Percentiles rank a stretch among this genome's conserved stretches.
Conservation (phyloP, 2,797 vertebrate species). For the Acropternis orthonyx region DNA sequence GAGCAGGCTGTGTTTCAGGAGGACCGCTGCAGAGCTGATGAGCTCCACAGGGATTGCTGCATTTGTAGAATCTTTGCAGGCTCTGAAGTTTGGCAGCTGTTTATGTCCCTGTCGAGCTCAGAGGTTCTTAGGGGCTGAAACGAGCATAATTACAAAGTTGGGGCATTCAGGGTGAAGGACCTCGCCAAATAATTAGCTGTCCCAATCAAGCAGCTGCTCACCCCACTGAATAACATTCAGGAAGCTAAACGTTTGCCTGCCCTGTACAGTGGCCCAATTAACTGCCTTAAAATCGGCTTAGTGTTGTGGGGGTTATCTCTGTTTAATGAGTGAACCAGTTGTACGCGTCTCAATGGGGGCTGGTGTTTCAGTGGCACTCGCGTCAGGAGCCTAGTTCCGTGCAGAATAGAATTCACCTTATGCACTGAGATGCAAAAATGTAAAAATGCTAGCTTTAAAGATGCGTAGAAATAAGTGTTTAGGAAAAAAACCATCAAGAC, state of each 20-base stretch:
- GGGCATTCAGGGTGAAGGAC: not conserved
- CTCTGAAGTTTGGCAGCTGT: slow-evolving; percentile 11
- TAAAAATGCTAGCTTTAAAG: not conserved
- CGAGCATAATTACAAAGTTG: not conserved
- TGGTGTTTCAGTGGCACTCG: not conserved
- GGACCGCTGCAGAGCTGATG: not conserved
- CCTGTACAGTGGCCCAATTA: slow-evolving; percentile 29
- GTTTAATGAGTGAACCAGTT: not conserved
- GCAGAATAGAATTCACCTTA: not conserved
- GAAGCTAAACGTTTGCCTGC: not conserved
- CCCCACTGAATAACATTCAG: not conserved
- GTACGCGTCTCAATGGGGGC: not conserved
- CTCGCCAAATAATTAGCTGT: slow-evolving; percentile 39
- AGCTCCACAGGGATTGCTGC: not conserved
- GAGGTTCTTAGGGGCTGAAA: slow-evolving; percentile 5
- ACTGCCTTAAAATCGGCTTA: not conserved
- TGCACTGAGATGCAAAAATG: not conserved
- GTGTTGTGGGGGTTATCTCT: not conserved
- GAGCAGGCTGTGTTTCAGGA: not conserved
- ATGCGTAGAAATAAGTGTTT: not conserved
- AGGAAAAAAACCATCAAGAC: not conserved
- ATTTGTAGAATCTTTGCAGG: not conserved
- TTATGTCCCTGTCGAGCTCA: not conserved
- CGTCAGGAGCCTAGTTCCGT: not conserved
- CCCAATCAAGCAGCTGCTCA: slow-evolving; percentile 19